Evolutionary conservation across 1,140 invertebrate species (phyloP), one percentile per base, ranked within the genome.

Genomic region (Planococcus citri): DNA sequence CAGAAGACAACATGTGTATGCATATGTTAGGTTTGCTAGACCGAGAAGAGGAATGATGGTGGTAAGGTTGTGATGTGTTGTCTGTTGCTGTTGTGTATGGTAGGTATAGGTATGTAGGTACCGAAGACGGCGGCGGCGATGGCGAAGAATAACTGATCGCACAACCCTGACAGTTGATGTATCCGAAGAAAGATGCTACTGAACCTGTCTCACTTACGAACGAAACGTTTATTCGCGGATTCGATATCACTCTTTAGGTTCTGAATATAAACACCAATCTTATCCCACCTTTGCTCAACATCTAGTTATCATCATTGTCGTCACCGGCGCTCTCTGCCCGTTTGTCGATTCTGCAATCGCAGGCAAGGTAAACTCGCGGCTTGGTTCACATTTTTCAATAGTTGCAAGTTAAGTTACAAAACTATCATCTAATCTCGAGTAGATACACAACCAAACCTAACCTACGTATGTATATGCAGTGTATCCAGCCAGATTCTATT

Each of bases 171-270:
- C 60, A 64, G 60, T 64, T 64, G 21, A 25, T 64, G 41, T 51
- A 51, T 51, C 41, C 41, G 41, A 25, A 64, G 25, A 27, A 64
- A 64, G 60, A 24, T 27, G 25, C 60, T 64, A 64, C 25, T 64
- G 60, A 64, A 64, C 60, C 60, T 64, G 60, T 64, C 60, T 64
- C 60, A 17, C 25, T 64, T 14, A 27, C 22, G 60, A 64, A 64
- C 25, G 60, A 64, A 51, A 64, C 60, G 60, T 64, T 64, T 64
- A 51, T 51, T 27, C 60, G 25, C 60, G 22, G 60, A 64, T 64
- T 64, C 60, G 60, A 64, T 64, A 64, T 64, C 25, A 64, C 60
- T 51, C 12, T 51, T 51, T 20, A n/a, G 41, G 41, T 51, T 51
- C 41, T 51, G 41, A 51, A 51, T 51, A 51, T 51, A 51, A 51